Percentiles rank a stretch among this genome's conserved stretches.
Conservation (phyloP, 2,888 invertebrate species). For the Platypus cylindrus region DNA sequence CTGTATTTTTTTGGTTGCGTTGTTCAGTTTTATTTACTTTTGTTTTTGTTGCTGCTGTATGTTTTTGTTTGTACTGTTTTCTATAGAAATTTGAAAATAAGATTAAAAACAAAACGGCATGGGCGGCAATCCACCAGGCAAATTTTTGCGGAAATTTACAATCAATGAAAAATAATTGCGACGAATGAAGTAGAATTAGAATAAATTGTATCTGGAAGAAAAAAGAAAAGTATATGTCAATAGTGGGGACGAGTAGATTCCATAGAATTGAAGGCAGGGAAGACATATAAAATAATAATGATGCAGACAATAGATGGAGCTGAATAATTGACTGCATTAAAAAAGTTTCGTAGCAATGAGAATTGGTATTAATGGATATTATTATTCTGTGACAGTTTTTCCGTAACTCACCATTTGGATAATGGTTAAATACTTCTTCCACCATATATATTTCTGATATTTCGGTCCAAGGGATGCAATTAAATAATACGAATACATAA, state of each 20-base stretch:
- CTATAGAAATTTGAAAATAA: conserved; percentile 88
- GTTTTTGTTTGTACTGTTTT: conserved; percentile 51
- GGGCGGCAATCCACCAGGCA: conserved; percentile 83
- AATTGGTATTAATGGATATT: too few species aligned
- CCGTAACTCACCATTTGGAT: conserved; percentile 75
- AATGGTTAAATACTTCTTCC: conserved; percentile 87
- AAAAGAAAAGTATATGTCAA: neutral
- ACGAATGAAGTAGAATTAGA: conserved; percentile 75
- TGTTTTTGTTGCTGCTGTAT: conserved; percentile 15
- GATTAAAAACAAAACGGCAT: conserved; percentile 86
- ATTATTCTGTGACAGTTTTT: too few species aligned
- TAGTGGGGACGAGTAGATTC: too few species aligned
- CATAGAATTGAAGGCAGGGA: too few species aligned
- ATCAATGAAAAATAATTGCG: conserved; percentile 76
- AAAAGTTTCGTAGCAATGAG: too few species aligned
- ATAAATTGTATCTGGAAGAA: conserved; percentile 65
- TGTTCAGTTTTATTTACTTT: conserved; percentile 16
- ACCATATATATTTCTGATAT: conserved; percentile 83
- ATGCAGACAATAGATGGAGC: too few species aligned
- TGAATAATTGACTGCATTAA: too few species aligned
- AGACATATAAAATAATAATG: too few species aligned
- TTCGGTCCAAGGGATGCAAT: conserved; percentile 80
- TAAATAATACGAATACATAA: conserved; percentile 90
- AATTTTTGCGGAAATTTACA: conserved; percentile 84
- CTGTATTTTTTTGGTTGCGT: too few species aligned